Evolutionary conservation across 2,888 invertebrate genomes (phyloP), one percentile per base, ranked within the genome.

Genomic region (Toxonevra muliebris): DNA sequence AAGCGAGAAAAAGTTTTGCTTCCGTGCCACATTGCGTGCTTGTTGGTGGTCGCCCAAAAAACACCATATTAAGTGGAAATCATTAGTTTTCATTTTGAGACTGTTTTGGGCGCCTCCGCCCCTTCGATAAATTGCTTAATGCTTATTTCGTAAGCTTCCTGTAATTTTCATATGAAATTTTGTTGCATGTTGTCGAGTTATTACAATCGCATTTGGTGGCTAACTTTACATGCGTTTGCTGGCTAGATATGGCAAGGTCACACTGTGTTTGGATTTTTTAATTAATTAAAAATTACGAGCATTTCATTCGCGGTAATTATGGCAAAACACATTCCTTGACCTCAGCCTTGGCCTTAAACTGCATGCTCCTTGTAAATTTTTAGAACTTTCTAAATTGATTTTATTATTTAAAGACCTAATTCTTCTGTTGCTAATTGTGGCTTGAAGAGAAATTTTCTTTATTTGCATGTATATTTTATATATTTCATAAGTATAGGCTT

Each of bases 31-130:
- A 48, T 48, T 50, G 50, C 57, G 48, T 48, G 50, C 41, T 48
- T 11, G 42, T 50, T 41, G 15, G 5, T 40, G 42, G 50, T 58
- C 57, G 57, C 57, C 52, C 30, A n/a, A 11, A 20, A 10, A 58
- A 12, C 19, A 42, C 52, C 52, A 52, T 42, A 15, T 59, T 65
- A 65, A 59, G 58, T 59, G 65, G 20, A 65, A 65, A 65, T 50
- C 65, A 65, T 65, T 65, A 53, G 58, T 58, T 65, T 59, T 41
- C 52, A 65, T 65, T 48, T 48, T 13, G 11, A 8, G 48, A 30
- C 48, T 48, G 48, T 11, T 30, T 30, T 48, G 15, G 48, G 15
- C 48, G 11, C 48, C 48, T n/a, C 48, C 48, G 48, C 13, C n/a
- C 48, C n/a, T 13, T 15, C 48, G 15, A 48, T 15, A 30, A 15